These are phyloP conservation scores for Pseudomyrmex concolor DNA, from an alignment of 1,140 invertebrate species.

Conservation along the genomic window DNA sequence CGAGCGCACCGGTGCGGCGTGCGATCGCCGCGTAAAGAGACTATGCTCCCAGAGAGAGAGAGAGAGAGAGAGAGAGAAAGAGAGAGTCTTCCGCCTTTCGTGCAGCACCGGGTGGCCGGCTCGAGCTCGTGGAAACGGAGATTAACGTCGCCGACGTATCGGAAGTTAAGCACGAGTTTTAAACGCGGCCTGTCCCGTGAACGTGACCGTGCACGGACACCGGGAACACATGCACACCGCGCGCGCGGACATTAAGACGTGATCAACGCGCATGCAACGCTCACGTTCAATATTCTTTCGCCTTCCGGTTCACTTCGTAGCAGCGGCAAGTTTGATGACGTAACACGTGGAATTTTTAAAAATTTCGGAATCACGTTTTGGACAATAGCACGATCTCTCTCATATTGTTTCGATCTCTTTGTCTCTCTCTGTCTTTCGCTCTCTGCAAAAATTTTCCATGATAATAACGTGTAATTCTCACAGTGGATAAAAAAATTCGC, in stretches of 20 bases:
- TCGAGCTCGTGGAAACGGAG: conserved; percentile 61
- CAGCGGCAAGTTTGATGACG: neutral
- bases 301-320: neutral
- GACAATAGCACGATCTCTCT: neutral
- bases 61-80: too few species aligned
- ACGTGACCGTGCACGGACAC: conserved; percentile 56
- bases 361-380: neutral
- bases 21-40: neutral
- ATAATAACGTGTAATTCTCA: conserved; percentile 9
- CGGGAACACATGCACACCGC: conserved; percentile 1
- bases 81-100: conserved; percentile 17
- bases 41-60: conserved; percentile 30
- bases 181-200: conserved; percentile 42
- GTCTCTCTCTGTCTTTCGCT: too few species aligned
- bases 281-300: conserved; percentile 45
- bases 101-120: conserved; percentile 60
- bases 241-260: conserved; percentile 64
- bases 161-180: conserved; percentile 67
- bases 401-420: neutral
- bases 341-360: conserved; percentile 9
- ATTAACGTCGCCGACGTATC: conserved; percentile 64
- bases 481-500: neutral
- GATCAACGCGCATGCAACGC: conserved; percentile 61
- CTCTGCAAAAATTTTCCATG: neutral
- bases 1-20: neutral